Percentiles rank a stretch among this genome's conserved stretches.
Evolutionary conservation across 2,797 vertebrate genomes (phyloP).

Genomic region (Sphenodon punctatus): DNA sequence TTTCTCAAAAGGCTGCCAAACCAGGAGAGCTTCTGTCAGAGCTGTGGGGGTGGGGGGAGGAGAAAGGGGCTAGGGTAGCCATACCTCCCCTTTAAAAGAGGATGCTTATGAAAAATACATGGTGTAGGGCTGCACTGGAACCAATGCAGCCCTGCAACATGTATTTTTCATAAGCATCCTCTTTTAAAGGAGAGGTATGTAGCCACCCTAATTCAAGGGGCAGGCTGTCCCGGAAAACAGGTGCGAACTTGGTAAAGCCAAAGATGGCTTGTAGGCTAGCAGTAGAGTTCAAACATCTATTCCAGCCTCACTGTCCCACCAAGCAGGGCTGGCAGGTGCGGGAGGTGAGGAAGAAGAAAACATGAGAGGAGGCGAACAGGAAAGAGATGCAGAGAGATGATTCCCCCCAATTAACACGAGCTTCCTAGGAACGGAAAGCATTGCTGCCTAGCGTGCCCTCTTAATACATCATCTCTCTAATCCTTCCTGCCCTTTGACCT

Average conservation of each 20-base stretch:
- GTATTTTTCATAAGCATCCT: too few species aligned
- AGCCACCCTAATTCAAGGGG: too few species aligned
- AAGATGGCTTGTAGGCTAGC: background rate
- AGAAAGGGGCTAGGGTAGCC: too few species aligned
- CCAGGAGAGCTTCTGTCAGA: background rate
- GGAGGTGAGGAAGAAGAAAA: background rate
- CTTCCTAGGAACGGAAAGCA: slow-evolving; percentile 57
- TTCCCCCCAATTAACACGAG: slow-evolving; percentile 54
- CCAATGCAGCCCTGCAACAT: too few species aligned
- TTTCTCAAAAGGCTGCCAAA: background rate
- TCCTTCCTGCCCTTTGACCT: slow-evolving; percentile 66
- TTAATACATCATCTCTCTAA: slow-evolving; percentile 69
- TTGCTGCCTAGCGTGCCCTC: slow-evolving; percentile 49
- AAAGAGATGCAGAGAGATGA: background rate
- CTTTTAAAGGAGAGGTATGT: too few species aligned
- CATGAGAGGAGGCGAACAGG: background rate
- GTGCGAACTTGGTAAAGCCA: background rate
- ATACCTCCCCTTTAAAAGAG: too few species aligned
- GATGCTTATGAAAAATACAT: too few species aligned
- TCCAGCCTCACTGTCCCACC: background rate
- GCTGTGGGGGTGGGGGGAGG: too few species aligned
- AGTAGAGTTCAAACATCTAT: background rate
- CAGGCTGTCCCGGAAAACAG: too few species aligned
- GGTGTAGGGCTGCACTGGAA: too few species aligned
- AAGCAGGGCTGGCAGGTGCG: background rate